phyloP scores from a whole-genome alignment of 2,797 vertebrate species.

The Pipistrellus pygmaeus region DNA sequence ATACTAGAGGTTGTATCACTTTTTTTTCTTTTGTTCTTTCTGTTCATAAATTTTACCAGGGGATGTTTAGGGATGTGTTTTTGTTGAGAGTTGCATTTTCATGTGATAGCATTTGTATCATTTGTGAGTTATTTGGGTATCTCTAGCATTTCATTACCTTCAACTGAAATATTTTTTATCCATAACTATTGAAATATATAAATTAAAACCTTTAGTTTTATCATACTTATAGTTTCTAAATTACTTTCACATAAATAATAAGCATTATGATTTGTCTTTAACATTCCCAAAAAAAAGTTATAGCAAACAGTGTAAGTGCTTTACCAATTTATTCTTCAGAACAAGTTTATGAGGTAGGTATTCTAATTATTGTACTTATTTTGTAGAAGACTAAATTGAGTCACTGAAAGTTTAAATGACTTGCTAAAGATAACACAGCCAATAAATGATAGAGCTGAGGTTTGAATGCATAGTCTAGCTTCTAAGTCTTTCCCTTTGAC shows the following conservation, averaged over 20 bases:
- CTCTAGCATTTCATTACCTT: neutral
- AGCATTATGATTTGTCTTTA: neutral
- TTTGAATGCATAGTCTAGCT: neutral
- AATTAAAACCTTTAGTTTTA: neutral
- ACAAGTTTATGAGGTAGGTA: neutral
- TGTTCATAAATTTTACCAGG: neutral
- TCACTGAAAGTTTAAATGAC: neutral
- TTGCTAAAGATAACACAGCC: neutral
- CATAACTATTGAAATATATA: neutral
- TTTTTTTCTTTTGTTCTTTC: neutral
- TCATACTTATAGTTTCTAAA: neutral
- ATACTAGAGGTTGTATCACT: neutral
- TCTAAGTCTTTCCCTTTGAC: neutral
- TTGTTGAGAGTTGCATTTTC: neutral
- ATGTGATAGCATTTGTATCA: neutral
- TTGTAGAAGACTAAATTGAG: conserved; percentile 22
- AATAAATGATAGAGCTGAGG: neutral
- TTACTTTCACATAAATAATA: neutral
- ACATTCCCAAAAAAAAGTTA: neutral
- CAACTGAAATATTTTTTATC: neutral
- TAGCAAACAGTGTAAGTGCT: neutral
- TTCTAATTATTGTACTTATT: neutral
- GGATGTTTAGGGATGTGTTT: neutral
- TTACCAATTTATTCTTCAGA: neutral
- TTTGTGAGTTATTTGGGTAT: neutral